Evolutionary conservation across 2,797 vertebrate species (phyloP).

Genomic region (Crax fasciolata): DNA sequence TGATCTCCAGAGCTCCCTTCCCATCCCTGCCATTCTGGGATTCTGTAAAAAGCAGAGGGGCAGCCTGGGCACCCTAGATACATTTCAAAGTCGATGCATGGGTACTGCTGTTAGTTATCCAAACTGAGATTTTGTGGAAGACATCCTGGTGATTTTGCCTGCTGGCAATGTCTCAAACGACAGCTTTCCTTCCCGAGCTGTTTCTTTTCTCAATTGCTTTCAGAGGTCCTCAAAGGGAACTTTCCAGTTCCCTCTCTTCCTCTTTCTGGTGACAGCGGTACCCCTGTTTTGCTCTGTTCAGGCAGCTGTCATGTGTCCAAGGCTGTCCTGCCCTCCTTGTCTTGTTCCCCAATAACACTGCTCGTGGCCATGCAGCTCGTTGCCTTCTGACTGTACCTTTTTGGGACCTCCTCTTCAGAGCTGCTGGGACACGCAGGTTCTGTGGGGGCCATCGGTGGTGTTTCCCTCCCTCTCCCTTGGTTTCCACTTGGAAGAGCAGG

Average conservation of each 20-base stretch:
- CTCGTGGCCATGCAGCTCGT: too few species aligned
- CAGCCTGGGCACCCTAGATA: accelerated
- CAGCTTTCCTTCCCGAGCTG: background rate
- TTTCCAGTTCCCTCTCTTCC: too few species aligned
- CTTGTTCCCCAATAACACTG: too few species aligned
- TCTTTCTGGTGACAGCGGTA: too few species aligned
- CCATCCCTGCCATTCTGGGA: too few species aligned
- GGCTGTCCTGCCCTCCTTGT: too few species aligned
- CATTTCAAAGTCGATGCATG: background rate
- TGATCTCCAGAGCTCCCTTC: too few species aligned
- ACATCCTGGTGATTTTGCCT: background rate
- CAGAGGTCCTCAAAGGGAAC: too few species aligned
- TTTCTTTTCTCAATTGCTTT: too few species aligned
- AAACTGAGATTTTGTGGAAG: background rate
- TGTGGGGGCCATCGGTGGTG: accelerated
- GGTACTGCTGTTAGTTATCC: background rate
- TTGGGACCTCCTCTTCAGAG: background rate
- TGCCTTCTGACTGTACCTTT: background rate
- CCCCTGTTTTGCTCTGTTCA: too few species aligned
- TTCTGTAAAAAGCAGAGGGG: background rate
- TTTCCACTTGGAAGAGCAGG: background rate
- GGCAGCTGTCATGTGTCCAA: too few species aligned
- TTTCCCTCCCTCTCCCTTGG: accelerated
- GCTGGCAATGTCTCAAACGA: conserved; percentile 20
- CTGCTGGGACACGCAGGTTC: background rate